Base-by-base conservation (phyloP, 2,797 vertebrate species). In the Syndactyla subalaris region DNA sequence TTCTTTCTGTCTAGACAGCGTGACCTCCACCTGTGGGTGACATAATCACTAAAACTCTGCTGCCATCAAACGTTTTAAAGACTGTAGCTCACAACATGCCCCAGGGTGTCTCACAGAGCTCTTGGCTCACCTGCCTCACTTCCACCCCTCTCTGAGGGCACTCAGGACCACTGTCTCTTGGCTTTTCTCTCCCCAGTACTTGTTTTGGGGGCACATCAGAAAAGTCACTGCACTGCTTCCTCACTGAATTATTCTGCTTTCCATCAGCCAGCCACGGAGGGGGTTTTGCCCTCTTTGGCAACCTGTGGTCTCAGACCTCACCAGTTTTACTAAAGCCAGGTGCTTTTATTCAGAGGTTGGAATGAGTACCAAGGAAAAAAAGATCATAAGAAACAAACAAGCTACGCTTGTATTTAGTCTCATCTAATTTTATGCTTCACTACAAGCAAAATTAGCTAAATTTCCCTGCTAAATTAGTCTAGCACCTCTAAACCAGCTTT, bases 401-500 rank as follows among this genome's bases (percentile, higher is more conserved):
- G 5, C 43, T 84, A 27, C 15, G 8, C 72, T 85, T 76, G 39
- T 71, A 29, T 67, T 77, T 52, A 59, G 36, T 57, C 27, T 94
- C 12, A 54, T 80, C 65, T 89, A 74, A 95, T 92, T 79, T 91
- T 82, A 89, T 79, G 59, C 63, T 73, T 92, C 80, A 73, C 66
- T 82, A 85, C 52, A 68, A 93, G 58, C 32, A 66, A 78, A 78
- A 95, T 63, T 41, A 90, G 66, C 59, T 52, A 24, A 34, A 79
- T 86, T 91, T 93, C 52, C 45, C 30, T 71, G 63, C 38, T 90
- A 95, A 76, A 81, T 95, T 78, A 89, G 51, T 67, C 77, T 66
- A 87, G 63, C 32, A 61, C 54, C 74, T 88, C 66, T 90, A 83
- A 86, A 43, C 15, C n/a, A 51, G 65, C 59, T 76, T 52, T 52